Conservation (phyloP, 2,888 invertebrate genomes). For the Liopterus haemorrhoidalis region DNA sequence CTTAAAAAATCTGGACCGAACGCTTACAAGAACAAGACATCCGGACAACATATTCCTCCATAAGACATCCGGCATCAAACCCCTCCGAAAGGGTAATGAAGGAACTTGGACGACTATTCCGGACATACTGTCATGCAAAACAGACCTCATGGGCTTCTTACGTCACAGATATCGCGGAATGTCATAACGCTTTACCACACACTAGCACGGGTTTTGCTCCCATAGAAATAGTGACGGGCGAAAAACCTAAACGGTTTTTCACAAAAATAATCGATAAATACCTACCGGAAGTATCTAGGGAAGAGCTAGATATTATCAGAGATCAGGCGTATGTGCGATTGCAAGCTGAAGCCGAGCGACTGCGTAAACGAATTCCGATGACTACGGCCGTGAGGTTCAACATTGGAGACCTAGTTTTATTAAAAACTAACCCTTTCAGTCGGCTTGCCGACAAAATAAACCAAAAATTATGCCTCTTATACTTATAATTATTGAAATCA, state of each 20-base stretch:
- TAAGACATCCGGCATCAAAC: slow-evolving; percentile 31
- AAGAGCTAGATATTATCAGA: too few species aligned
- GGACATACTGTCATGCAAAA: slow-evolving; percentile 24
- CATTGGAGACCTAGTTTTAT: too few species aligned
- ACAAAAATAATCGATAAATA: not conserved
- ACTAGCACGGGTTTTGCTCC: slow-evolving; percentile 21
- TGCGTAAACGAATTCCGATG: too few species aligned
- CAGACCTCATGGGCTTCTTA: slow-evolving; percentile 24
- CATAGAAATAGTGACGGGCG: slow-evolving; percentile 10
- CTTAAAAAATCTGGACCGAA: slow-evolving; percentile 22
- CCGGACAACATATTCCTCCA: slow-evolving; percentile 7
- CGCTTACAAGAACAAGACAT: slow-evolving; percentile 16
- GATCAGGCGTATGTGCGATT: too few species aligned
- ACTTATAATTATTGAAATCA: too few species aligned
- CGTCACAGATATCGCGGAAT: slow-evolving; percentile 16
- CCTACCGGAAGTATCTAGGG: too few species aligned
- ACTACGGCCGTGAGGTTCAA: too few species aligned
- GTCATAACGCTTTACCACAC: slow-evolving; percentile 16
- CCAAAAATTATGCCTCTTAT: too few species aligned
- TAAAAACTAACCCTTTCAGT: too few species aligned
- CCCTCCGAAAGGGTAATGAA: slow-evolving; percentile 31
- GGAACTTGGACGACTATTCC: slow-evolving; percentile 26
- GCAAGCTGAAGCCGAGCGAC: too few species aligned
- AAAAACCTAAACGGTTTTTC: slow-evolving; percentile 2
- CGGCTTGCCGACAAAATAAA: too few species aligned